Evolutionary conservation across 2,888 invertebrate species (phyloP), one percentile per base, ranked within the genome.

Genomic region (Allygus modestus): DNA sequence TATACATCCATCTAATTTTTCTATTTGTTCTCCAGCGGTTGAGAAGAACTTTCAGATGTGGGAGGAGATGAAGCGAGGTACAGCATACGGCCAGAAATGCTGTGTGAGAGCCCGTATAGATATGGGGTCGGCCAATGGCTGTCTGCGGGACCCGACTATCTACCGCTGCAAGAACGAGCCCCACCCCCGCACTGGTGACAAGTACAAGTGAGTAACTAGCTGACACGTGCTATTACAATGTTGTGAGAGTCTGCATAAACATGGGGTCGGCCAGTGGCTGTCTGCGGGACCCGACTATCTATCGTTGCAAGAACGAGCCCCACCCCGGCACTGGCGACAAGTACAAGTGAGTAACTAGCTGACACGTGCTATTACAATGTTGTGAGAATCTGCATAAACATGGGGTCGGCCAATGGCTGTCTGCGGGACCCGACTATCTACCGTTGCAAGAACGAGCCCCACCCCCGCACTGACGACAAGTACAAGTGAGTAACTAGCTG

Each of bases 361-460:
- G 71, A n/a, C n/a, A n/a, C n/a, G n/a, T n/a, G n/a, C n/a, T n/a
- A n/a, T n/a, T n/a, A n/a, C n/a, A n/a, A n/a, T 98, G 98, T 89
- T 89, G 97, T 99, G 0, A 93, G 99, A 82, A 98, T 98, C 0
- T 99, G 98, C 92, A 98, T 99, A 85, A 97, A 99, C 91, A 99
- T 99, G 98, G 93, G 95, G 88, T 98, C 98, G 0, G 92, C 95
- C 23, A 99, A 99, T 91, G 99, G 99, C 0, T 99, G 99, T 89
- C 91, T 99, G 94, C 93, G 99, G 46, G 99, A 99, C 92, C 99
- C 99, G 41, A 99, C 99, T 31, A 98, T 99, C 89, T 99, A 99
- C 90, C 93, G 99, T 20, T 95, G 94, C 90, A 99, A 99, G 91
- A 95, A 95, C 81, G 99, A 99, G 90, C 92, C 94, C 0, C 99